Evolutionary conservation across 1,140 invertebrate species (phyloP), one percentile per base, ranked within the genome.

Genomic region (Galleria mellonella): DNA sequence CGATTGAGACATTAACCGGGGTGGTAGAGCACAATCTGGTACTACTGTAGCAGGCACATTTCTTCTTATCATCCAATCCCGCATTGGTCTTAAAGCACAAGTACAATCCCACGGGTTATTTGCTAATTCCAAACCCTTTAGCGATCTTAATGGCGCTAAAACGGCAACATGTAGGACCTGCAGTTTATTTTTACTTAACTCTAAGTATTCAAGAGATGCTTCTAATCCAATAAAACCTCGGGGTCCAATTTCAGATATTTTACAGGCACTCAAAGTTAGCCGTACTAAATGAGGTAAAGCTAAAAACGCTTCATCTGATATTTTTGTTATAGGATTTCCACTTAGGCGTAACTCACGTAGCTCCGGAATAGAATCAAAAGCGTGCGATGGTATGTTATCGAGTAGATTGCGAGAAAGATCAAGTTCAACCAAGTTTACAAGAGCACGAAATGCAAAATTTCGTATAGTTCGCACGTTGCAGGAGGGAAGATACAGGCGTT

Each of bases 31-130:
- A 67, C 94, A 95, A 0, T 89, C 84, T 0, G 94, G 92, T 5
- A 81, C 72, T 11, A 81, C 71, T 14, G 89, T 90, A 32, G 89
- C 90, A 1, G 93, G 92, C 32, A 96, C 90, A 66, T 95, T 95
- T 62, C 90, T 89, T 38, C 87, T 86, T 35, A 92, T 69, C 91
- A 95, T 94, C 94, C 94, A 96, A 48, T 91, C 88, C 9, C 92
- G 72, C 23, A 94, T 67, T 0, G 92, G 91, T 49, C 93, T 85
- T n/a, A 95, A 71, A 10, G 87, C 83, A 73, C 94, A 96, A 27
- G 92, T 91, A 72, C 94, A 96, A 69, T 94, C 91, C 94, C 94
- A 95, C 0, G 92, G 92, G 75, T 96, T 96, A 27, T 88, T 88
- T 9, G 92, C 89, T 15, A 95, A 71, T 58, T 94, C 92, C 33